A percentile compares a stretch with the other conserved stretches of the same genome.
Conservation (phyloP, 2,797 vertebrate species). For the Menidia menidia region DNA sequence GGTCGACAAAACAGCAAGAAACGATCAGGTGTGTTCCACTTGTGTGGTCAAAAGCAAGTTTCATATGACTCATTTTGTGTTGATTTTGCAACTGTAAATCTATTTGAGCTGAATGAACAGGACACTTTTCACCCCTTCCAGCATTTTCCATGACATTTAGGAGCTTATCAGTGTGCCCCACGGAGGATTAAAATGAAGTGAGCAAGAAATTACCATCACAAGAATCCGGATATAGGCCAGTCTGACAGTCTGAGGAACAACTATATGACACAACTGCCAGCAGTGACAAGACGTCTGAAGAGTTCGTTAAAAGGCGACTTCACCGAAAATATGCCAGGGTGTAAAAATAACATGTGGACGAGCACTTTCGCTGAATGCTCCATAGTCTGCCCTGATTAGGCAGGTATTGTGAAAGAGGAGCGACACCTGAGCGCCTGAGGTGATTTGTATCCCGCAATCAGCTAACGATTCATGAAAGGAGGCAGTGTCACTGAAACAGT, state of each 20-base stretch:
- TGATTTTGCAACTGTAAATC: too few species aligned
- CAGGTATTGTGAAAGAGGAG: neutral
- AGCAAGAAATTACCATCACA: conserved; percentile 18
- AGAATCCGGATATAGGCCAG: conserved; percentile 3
- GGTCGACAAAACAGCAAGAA: too few species aligned
- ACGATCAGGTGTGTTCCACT: too few species aligned
- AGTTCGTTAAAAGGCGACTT: conserved; percentile 27
- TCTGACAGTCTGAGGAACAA: conserved; percentile 2
- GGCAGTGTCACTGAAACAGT: neutral
- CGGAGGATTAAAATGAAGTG: conserved; percentile 4
- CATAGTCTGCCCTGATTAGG: neutral
- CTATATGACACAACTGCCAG: conserved; percentile 15
- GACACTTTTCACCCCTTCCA: neutral
- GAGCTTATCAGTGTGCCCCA: conserved; percentile 30
- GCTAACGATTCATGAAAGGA: neutral
- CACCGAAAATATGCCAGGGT: neutral
- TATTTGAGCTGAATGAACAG: too few species aligned
- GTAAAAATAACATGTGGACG: conserved; percentile 10
- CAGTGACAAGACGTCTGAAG: conserved; percentile 11
- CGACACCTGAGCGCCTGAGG: neutral
- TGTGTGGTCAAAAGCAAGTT: too few species aligned
- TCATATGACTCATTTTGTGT: too few species aligned
- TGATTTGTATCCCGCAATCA: neutral
- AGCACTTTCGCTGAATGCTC: neutral
- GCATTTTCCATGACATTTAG: conserved; percentile 42